Base-by-base conservation (phyloP, 1,140 invertebrate genomes). In the Hydropsyche tenuis region DNA sequence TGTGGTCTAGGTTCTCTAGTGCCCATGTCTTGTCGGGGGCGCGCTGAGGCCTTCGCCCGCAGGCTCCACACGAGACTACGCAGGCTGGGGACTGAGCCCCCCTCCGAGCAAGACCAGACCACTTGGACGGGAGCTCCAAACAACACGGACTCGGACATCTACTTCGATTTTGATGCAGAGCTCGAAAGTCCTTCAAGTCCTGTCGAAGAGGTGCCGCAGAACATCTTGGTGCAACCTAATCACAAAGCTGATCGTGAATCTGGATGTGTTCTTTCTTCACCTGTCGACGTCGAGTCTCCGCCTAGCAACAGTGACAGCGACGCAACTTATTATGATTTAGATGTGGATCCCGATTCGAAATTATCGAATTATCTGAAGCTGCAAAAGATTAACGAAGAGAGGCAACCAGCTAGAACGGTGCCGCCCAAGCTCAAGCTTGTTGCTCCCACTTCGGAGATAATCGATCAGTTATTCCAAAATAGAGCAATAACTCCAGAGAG, bases 21-120 rank as follows among this genome's bases (percentile, higher is more conserved):
- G 80, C 85, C 85, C 74, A 90, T 90, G 86, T 93, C 90, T 80
- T 94, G 92, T 80, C 87, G 92, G 51, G 90, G 90, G 30, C 86
- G 91, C 68, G 92, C 92, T 16, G 92, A 93, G 80, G 90, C 91
- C 46, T 93, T 94, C 79, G 92, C 93, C 60, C 85, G 91, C 71
- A 89, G 90, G 78, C 84, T 94, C 68, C 92, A 93, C 77, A 88
- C 88, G 25, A 89, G 91, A 73, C 84, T 94, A 68, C 88, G 89
- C 73, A 90, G 90, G 48, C 85, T 93, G 64, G 89, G 89, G 16
- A 81, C 85, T 53, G 84, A 89, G 62, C 43, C 73, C 0, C 73
- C 69, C 20, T 79, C 81, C 27, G 79, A 79, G 12, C 78, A 82
- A 66, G 81, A 84, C 76, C 83, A 87, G 75, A 82, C 79, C 81